Evolutionary conservation across 2,888 invertebrate species (phyloP).

Genomic region (Mythimna pallens): DNA sequence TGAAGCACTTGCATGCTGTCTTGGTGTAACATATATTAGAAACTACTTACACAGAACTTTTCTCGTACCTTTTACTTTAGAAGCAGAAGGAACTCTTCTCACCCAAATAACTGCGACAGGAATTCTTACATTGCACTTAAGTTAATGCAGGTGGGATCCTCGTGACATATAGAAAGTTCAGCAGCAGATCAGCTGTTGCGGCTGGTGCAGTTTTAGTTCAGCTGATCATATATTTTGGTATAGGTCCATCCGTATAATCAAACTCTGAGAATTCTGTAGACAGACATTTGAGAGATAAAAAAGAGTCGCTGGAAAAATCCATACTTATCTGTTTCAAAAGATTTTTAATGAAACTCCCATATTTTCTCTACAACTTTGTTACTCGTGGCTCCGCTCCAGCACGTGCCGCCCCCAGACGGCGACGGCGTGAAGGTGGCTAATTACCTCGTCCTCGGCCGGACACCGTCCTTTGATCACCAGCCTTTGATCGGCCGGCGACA

Average conservation of each 20-base stretch:
- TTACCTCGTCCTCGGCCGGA: slow-evolving; percentile 79
- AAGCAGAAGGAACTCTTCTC: not conserved
- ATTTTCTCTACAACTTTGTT: slow-evolving; percentile 9
- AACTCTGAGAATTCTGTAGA: not conserved
- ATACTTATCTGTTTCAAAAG: not conserved
- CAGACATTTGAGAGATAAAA: not conserved
- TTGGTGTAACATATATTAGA: slow-evolving; percentile 17
- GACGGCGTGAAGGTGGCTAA: slow-evolving; percentile 77
- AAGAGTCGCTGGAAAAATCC: not conserved
- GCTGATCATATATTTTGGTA: too few relatives aligned
- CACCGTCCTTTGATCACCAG: slow-evolving; percentile 84
- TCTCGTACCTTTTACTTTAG: not conserved
- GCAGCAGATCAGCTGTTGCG: too few relatives aligned
- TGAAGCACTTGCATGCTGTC: not conserved
- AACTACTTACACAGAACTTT: not conserved
- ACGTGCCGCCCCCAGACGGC: slow-evolving; percentile 66
- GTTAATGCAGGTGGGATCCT: too few relatives aligned
- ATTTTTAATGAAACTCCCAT: slow-evolving; percentile 7
- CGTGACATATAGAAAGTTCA: not conserved
- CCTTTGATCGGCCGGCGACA: slow-evolving; percentile 82
- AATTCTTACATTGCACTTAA: not conserved
- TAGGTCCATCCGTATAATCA: not conserved
- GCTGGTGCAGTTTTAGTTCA: too few relatives aligned
- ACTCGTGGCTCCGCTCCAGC: slow-evolving; percentile 22
- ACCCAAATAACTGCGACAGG: not conserved